Conservation (phyloP, 2,113 vertebrate species). For the Mellivora capensis region DNA sequence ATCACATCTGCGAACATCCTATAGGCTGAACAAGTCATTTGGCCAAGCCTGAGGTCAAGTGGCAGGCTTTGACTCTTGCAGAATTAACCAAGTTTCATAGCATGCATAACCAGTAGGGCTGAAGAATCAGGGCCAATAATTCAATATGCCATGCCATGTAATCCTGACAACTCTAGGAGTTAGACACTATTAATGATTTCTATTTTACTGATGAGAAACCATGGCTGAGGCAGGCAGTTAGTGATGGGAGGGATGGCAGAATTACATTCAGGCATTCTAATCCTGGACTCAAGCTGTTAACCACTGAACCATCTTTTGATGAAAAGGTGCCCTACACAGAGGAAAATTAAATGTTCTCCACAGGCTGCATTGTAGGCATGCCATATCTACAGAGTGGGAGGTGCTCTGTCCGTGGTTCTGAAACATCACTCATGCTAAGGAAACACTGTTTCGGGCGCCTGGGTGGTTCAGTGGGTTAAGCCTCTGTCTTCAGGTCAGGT, state of each 20-base stretch:
- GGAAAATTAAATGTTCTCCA: neutral
- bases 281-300: neutral
- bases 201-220: neutral
- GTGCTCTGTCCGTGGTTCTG: neutral
- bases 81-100: neutral
- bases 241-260: neutral
- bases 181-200: neutral
- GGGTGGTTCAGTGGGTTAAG: too few relatives aligned
- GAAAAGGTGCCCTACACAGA: neutral
- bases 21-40: neutral
- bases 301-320: neutral
- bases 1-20: neutral
- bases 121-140: neutral
- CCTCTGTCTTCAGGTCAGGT: too few relatives aligned
- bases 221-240: neutral
- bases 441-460: too few relatives aligned
- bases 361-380: fast-evolving
- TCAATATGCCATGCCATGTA: neutral
- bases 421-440: neutral
- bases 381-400: fast-evolving
- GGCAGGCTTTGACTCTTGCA: neutral
- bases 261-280: neutral
- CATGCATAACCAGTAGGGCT: neutral
- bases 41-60: neutral
- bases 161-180: neutral